Base-by-base conservation (phyloP, 2,113 vertebrate species). In the Noturus placidus region DNA sequence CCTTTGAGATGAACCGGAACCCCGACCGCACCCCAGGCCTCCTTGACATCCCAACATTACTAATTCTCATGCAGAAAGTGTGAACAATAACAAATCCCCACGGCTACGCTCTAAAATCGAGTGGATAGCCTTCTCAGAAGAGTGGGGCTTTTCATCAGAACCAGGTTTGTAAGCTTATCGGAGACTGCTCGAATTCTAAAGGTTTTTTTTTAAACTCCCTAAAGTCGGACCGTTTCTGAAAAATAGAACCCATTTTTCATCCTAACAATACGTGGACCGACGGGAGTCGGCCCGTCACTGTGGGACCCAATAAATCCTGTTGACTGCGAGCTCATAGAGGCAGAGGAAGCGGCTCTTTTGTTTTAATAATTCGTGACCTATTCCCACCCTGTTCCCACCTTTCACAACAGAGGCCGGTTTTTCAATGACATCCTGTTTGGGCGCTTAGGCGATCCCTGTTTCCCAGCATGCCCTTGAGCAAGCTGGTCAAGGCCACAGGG, bases 341-440 rank as follows among this genome's bases (percentile, higher is more conserved):
- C 42, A 42, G 19, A 87, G 90, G 90, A 90, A 89, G 79, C 70
- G 19, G 86, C n/a, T 87, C 87, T 87, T 80, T 90, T 88, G 86
- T 87, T 87, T 82, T 85, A 78, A 72, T 65, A 42, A 77, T 87
- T 78, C 20, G 7, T 61, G 72, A 52, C 63, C 69, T 85, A 89
- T 89, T 91, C 87, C 83, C 85, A 88, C 77, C 78, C 89, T 79
- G 87, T 85, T 85, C 86, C 87, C 88, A 89, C 84, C 54, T 90
- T 88, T 78, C 72, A 77, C 57, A 82, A 46, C 79, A 78, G 33
- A 46, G 54, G 80, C 61, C 25, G 72, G n/a, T 83, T 90, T 90
- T 83, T 87, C 78, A 90, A 88, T 77, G 78, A 61, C 83, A 85
- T 91, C 85, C 91, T 91, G 89, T 91, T 90, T 91, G 89, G 84